Evolutionary conservation across 1,140 invertebrate genomes (phyloP).

Genomic region (Artemia franciscana): DNA sequence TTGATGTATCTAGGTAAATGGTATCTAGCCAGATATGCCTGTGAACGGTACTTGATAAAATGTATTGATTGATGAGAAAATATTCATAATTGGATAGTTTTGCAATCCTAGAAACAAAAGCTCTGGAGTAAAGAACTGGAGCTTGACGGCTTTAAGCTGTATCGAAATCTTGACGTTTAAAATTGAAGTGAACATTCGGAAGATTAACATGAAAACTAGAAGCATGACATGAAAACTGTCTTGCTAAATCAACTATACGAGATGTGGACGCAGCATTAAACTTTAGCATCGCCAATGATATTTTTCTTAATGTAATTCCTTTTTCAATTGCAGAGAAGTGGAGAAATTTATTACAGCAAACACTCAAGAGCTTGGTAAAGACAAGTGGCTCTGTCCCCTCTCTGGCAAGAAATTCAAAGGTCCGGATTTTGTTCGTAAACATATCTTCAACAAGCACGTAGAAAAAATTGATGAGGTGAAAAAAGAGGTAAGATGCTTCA

Average conservation of each 20-base stretch:
- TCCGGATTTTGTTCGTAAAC: constrained; percentile 94
- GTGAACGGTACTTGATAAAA: too few species aligned
- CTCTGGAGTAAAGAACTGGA: too few species aligned
- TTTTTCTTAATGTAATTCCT: neutral
- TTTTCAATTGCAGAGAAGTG: constrained; percentile 32
- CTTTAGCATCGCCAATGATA: neutral
- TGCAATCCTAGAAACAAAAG: too few species aligned
- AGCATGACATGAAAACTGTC: neutral
- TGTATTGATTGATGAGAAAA: too few species aligned
- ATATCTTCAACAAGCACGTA: constrained; percentile 89
- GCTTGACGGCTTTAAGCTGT: too few species aligned
- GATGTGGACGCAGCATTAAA: neutral
- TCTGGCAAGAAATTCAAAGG: constrained; percentile 99
- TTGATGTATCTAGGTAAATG: too few species aligned
- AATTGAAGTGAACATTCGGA: neutral
- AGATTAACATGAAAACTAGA: neutral
- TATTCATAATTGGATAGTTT: too few species aligned
- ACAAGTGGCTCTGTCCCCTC: constrained; percentile 95
- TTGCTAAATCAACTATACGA: neutral
- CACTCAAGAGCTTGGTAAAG: constrained; percentile 81
- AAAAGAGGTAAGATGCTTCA: constrained; percentile 52
- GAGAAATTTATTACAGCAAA: constrained; percentile 85
- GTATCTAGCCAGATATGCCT: too few species aligned
- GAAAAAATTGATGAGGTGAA: constrained; percentile 93
- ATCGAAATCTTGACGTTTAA: too few species aligned